These are phyloP conservation scores for Agrypnia vestita DNA, from an alignment of 1,140 invertebrate species.

Conservation along the genomic window DNA sequence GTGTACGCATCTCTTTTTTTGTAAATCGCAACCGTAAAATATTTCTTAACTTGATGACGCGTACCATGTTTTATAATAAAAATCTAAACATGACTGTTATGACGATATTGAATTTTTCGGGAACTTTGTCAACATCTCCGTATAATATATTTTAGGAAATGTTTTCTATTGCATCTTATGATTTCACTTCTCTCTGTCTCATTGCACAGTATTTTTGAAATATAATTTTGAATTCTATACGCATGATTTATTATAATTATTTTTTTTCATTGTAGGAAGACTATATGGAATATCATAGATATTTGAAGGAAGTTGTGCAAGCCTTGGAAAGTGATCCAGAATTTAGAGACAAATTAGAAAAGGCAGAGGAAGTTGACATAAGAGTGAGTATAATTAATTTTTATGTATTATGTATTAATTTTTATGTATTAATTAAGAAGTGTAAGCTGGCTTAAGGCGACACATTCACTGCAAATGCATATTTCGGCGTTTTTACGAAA, in stretches of 20 bases:
- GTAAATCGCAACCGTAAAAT: too few species aligned
- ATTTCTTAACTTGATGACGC: too few species aligned
- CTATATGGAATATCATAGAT: conserved; percentile 86
- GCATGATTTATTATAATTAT: not conserved
- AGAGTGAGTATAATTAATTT: conserved; percentile 72
- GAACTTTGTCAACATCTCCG: too few species aligned
- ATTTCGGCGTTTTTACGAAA: too few species aligned
- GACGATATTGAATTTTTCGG: too few species aligned
- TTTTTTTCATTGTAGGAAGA: conserved; percentile 63
- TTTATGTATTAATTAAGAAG: too few species aligned
- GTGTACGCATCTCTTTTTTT: too few species aligned
- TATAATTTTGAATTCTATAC: not conserved
- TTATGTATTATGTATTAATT: conserved; percentile 4
- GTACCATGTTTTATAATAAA: too few species aligned
- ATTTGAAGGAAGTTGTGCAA: conserved; percentile 89
- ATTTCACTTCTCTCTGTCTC: not conserved
- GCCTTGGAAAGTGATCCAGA: conserved; percentile 88
- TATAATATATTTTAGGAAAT: not conserved
- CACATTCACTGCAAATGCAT: too few species aligned
- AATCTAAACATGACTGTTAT: too few species aligned
- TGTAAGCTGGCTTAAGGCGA: too few species aligned
- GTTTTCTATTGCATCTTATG: not conserved
- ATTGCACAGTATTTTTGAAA: not conserved
- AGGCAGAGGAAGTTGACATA: conserved; percentile 86
- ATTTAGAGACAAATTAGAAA: conserved; percentile 87